These are phyloP conservation scores for Drosophila leonis DNA, from an alignment of 2,888 invertebrate species.

Conservation along the genomic window DNA sequence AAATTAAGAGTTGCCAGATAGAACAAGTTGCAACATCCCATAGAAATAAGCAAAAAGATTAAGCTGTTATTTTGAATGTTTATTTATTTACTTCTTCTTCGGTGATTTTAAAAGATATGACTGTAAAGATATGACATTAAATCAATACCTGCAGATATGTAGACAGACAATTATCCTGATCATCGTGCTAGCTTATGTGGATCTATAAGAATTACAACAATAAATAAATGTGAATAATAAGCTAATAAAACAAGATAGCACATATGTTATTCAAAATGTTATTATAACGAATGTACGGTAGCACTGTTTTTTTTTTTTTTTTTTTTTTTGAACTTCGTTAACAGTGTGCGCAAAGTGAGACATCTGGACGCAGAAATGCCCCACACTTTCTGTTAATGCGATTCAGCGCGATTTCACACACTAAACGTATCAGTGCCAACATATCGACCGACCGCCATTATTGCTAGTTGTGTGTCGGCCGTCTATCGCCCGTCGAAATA, in stretches of 20 bases:
- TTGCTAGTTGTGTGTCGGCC: constrained; percentile 38
- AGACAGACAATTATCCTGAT: neutral
- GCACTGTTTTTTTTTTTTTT: neutral
- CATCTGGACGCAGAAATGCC: neutral
- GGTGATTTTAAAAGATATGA: neutral
- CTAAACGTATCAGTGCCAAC: neutral
- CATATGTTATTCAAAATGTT: neutral
- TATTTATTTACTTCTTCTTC: too few species aligned
- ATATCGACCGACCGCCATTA: constrained; percentile 38
- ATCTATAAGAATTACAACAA: neutral
- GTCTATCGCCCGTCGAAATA: constrained; percentile 65
- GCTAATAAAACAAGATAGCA: neutral
- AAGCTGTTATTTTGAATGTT: neutral
- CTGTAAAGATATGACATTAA: neutral
- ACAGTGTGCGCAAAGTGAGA: constrained; percentile 21
- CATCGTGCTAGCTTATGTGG: neutral
- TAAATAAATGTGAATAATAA: neutral
- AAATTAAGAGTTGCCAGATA: constrained; percentile 20
- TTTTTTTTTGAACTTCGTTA: constrained; percentile 3
- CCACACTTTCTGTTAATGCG: constrained; percentile 2
- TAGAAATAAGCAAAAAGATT: neutral
- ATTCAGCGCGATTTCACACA: neutral
- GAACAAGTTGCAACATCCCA: neutral
- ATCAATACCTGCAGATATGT: neutral
- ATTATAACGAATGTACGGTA: neutral